Evolutionary conservation across 2,888 invertebrate species (phyloP), one percentile per base, ranked within the genome.

Genomic region (Nomada lathburiana): DNA sequence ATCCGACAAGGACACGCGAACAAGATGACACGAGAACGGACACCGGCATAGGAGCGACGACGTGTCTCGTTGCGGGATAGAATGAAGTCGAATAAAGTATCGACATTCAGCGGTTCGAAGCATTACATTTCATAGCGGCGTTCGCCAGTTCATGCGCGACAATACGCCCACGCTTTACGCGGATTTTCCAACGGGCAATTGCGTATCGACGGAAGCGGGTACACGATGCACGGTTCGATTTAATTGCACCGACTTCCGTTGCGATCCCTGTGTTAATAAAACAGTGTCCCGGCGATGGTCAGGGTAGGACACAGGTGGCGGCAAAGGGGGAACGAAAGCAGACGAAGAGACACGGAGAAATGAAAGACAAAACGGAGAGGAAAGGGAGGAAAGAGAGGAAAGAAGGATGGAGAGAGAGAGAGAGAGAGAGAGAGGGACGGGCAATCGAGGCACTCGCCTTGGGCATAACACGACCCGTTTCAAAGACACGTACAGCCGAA

Each of bases 401-500:
- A 20, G n/a, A 44, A 64, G 42, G 42, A 36, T 36, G 18, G 47
- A 52, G 0, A 29, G 47, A 57, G 11, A 20, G 47, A 57, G 11
- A 20, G 11, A 20, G 55, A 59, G 64, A 69, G 85, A 85, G 72
- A 75, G 73, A 67, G 80, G 81, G 80, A 68, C 69, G 82, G 76
- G 83, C 77, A 80, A 83, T 82, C 84, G 89, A 81, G 89, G 84
- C 86, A 86, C 87, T 86, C 76, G 92, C 91, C 91, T 89, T 87
- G 79, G 91, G 92, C 92, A 80, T 85, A 88, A 90, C 91, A 90
- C 91, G 92, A 92, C 91, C 91, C 91, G 92, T 90, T 92, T 92
- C 91, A 92, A 92, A 93, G 93, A 92, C 93, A 92, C 90, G 91
- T 89, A 89, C 89, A 85, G 89, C 89, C 87, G 88, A 91, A 89